phyloP scores from a whole-genome alignment of 2,888 invertebrate genomes.

The Corbicula japonica region DNA sequence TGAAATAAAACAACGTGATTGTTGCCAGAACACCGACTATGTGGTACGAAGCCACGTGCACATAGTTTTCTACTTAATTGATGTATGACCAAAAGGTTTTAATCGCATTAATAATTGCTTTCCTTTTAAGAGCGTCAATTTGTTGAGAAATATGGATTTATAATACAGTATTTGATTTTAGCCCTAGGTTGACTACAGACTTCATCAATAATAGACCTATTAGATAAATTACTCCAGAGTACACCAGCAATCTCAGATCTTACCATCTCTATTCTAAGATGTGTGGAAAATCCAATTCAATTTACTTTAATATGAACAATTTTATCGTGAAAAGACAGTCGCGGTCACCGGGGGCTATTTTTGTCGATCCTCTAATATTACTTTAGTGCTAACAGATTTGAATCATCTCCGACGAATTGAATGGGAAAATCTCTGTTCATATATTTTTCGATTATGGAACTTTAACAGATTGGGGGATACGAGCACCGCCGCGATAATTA shows the following conservation, averaged over 20 bases:
- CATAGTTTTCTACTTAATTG: too few relatives aligned
- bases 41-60: too few relatives aligned
- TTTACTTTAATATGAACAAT: conserved; percentile 54
- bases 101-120: too few relatives aligned
- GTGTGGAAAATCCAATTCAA: conserved; percentile 44
- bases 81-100: too few relatives aligned
- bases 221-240: conserved; percentile 46
- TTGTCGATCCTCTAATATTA: conserved; percentile 56
- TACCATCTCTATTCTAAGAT: neutral
- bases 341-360: conserved; percentile 48
- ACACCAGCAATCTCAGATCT: conserved; percentile 1
- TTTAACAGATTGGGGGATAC: conserved; percentile 36
- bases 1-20: too few relatives aligned
- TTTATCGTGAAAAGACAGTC: conserved; percentile 53
- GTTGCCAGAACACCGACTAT: too few relatives aligned
- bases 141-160: too few relatives aligned
- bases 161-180: too few relatives aligned
- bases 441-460: conserved; percentile 42
- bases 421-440: conserved; percentile 35
- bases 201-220: conserved; percentile 31
- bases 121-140: too few relatives aligned
- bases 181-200: too few relatives aligned
- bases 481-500: conserved; percentile 29
- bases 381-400: conserved; percentile 44
- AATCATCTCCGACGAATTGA: conserved; percentile 30